phyloP scores from a whole-genome alignment of 1,140 invertebrate species.

The Sminthurinus signatus region DNA sequence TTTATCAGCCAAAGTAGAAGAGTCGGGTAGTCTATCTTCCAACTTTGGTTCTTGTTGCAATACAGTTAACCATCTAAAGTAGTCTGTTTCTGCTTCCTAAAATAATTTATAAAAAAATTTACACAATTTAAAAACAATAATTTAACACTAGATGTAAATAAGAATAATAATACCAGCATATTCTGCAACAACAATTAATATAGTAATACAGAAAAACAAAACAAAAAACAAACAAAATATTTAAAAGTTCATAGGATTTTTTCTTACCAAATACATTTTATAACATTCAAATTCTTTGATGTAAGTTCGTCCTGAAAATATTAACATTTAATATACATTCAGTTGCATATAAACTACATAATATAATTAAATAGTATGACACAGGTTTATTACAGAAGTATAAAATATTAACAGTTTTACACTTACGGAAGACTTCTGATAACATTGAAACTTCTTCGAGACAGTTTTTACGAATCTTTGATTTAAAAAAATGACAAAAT shows the following conservation, averaged over 20 bases:
- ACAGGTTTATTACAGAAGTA: too few relatives aligned
- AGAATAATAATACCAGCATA: too few relatives aligned
- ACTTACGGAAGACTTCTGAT: neutral
- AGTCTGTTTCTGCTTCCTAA: conserved; percentile 26
- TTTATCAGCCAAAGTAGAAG: conserved; percentile 21
- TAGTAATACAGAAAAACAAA: too few relatives aligned
- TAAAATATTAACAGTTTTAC: too few relatives aligned
- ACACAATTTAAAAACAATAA: neutral
- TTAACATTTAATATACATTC: too few relatives aligned
- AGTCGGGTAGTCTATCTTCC: neutral
- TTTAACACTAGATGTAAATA: neutral
- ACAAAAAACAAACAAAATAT: neutral
- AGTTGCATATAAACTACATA: too few relatives aligned
- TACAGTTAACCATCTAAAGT: conserved; percentile 21
- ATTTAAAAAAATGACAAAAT: too few relatives aligned
- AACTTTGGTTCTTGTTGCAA: conserved; percentile 15
- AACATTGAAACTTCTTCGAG: neutral
- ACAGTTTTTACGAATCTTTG: neutral
- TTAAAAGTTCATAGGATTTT: neutral
- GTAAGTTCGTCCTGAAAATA: too few relatives aligned
- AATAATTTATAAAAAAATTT: neutral
- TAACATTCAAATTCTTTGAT: conserved; percentile 8
- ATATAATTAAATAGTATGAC: too few relatives aligned
- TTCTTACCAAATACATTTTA: neutral
- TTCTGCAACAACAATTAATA: too few relatives aligned